Conservation (phyloP, 2,113 vertebrate genomes). For the Ornithorhynchus anatinus region DNA sequence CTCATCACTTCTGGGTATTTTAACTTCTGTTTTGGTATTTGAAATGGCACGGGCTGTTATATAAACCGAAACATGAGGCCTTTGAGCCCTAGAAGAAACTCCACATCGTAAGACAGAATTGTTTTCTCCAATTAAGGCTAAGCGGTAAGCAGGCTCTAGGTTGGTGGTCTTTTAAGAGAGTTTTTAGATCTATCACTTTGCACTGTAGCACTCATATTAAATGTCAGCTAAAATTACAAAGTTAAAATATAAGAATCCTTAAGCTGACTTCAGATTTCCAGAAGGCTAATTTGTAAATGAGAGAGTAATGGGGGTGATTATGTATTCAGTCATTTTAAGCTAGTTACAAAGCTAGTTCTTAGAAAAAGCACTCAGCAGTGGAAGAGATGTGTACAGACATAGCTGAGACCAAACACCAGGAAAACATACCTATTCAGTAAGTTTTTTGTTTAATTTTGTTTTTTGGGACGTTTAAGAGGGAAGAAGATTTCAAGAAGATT, state of each 20-base stretch:
- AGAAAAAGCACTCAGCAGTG: not conserved
- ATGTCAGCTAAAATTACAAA: slow-evolving; percentile 16
- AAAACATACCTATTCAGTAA: not conserved
- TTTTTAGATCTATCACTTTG: slow-evolving; percentile 13
- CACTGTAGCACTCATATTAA: slow-evolving; percentile 14
- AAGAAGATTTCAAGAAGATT: too few species aligned
- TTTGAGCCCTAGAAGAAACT: slow-evolving; percentile 42
- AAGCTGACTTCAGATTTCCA: slow-evolving; percentile 24
- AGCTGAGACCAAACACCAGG: not conserved
- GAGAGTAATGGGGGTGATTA: not conserved
- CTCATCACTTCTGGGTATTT: slow-evolving; percentile 44
- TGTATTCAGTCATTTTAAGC: not conserved
- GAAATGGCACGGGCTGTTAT: slow-evolving; percentile 28
- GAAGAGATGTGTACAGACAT: not conserved
- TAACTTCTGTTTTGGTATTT: slow-evolving; percentile 35
- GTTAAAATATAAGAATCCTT: slow-evolving; percentile 25
- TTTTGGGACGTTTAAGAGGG: too few species aligned
- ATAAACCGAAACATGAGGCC: slow-evolving; percentile 45
- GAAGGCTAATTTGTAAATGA: slow-evolving; percentile 33
- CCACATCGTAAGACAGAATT: slow-evolving; percentile 19
- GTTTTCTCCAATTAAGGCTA: slow-evolving; percentile 39
- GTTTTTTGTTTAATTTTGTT: too few species aligned
- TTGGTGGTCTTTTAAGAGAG: slow-evolving; percentile 6
- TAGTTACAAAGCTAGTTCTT: not conserved
- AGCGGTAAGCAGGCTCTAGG: slow-evolving; percentile 4